Evolutionary conservation across 2,113 vertebrate genomes (phyloP), one percentile per base, ranked within the genome.

Genomic region (Rafetus swinhoei): DNA sequence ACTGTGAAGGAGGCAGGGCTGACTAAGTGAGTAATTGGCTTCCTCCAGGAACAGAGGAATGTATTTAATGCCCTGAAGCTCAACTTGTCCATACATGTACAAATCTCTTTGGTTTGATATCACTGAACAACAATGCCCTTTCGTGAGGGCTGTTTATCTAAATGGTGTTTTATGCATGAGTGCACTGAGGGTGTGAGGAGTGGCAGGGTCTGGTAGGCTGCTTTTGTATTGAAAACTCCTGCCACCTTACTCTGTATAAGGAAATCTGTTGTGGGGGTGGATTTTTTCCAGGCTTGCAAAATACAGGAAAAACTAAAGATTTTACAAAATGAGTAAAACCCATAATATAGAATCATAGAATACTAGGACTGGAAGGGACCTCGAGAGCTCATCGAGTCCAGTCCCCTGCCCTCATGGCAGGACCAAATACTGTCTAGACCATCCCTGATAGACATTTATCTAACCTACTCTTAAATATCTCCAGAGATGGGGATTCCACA

Each of bases 1-100:
- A 98, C 96, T 0, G 98, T 99, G 87, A 98, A 98, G 97, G 98
- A 99, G 79, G 98, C 99, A 18, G 97, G 90, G 52, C 97, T 99
- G 79, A 99, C 97, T 96, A 99, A 98, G 99, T 99, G 96, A 98
- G 99, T 97, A 56, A 77, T 39, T 39, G 50, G 12, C 5, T 32
- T 57, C 3, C 0, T 27, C 14, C 13, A 39, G 55, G 25, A 55
- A 18, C 27, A 0, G 2, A 3, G 14, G 52, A 27, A 35, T 79
- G 59, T 39, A 1, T 9, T 74, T n/a, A 55, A 35, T 60, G 24
- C 9, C 65, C 77, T 21, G 52, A 16, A 53, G 53, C n/a, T 80
- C n/a, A 35, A 62, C 76, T 72, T 3, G 0, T 79, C 4, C 5
- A 0, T 21, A 0, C 4, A 35, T 15, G 19, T 35, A 3, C 27